A percentile compares a stretch with the other conserved stretches of the same genome.
These are phyloP conservation scores for Novumbra hubbsi DNA, from an alignment of 2,797 vertebrate genomes.

Conservation along the genomic window DNA sequence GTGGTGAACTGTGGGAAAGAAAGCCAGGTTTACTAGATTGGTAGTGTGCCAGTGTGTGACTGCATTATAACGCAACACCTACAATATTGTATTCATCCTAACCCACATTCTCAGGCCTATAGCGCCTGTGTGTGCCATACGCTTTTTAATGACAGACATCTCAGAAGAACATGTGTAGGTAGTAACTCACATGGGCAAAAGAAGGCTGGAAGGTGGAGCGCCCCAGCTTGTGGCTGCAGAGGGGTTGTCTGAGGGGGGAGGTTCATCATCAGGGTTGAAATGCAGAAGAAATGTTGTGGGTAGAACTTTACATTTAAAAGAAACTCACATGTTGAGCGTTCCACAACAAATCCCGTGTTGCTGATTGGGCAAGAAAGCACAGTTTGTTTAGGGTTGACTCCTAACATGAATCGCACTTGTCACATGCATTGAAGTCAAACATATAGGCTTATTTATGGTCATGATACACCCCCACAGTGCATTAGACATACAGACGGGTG, in stretches of 20 bases:
- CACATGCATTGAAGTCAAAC: neutral
- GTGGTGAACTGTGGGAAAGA: slow-evolving; percentile 14
- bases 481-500: neutral
- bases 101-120: too few species aligned
- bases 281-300: neutral
- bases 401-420: neutral
- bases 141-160: too few species aligned
- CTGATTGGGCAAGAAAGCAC: slow-evolving; percentile 25
- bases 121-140: neutral
- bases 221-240: neutral
- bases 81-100: too few species aligned
- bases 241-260: slow-evolving; percentile 33
- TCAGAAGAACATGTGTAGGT: too few species aligned
- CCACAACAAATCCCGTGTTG: slow-evolving; percentile 32
- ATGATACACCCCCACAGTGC: neutral
- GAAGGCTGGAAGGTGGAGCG: slow-evolving; percentile 10
- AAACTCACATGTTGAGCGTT: slow-evolving; percentile 10
- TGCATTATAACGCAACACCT: neutral
- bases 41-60: neutral
- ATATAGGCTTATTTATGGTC: neutral
- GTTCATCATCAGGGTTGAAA: slow-evolving; percentile 2
- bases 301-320: neutral
- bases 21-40: neutral
- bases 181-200: slow-evolving; percentile 53
- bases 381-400: neutral